Evolutionary conservation across 2,888 invertebrate genomes (phyloP).

Genomic region (Drosophila kokeensis): DNA sequence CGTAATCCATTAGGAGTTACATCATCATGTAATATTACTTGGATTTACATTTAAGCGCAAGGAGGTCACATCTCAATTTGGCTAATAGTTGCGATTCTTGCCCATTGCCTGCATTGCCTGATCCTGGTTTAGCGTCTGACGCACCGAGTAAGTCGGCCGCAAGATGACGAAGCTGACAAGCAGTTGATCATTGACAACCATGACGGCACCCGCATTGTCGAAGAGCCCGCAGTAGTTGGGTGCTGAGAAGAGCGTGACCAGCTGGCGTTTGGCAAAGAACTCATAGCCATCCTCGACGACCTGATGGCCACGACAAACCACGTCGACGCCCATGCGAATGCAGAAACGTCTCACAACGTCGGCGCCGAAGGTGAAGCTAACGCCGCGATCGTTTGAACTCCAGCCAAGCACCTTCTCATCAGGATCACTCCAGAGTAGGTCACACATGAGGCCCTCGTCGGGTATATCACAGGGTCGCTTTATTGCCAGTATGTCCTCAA

Average conservation of each 20-base stretch:
- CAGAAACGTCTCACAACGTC: conserved; percentile 99
- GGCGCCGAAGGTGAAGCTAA: conserved; percentile 99
- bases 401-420: conserved; percentile 99
- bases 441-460: conserved; percentile 97
- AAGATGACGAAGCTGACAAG: conserved; percentile 99
- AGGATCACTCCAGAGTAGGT: conserved; percentile 98
- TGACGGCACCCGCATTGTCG: conserved; percentile 95
- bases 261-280: conserved; percentile 97
- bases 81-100: conserved; percentile 50
- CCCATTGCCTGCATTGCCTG: conserved; percentile 36
- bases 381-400: conserved; percentile 99
- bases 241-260: conserved; percentile 95
- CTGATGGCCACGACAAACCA: conserved; percentile 99
- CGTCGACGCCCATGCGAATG: conserved; percentile 99
- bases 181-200: conserved; percentile 99
- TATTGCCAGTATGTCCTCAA: conserved; percentile 98
- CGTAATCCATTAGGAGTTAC: neutral
- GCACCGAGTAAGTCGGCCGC: conserved; percentile 87
- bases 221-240: conserved; percentile 97
- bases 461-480: conserved; percentile 99
- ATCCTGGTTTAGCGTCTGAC: neutral
- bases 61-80: neutral
- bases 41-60: neutral
- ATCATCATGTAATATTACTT: neutral
- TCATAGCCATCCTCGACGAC: conserved; percentile 99